A percentile compares a stretch with the other conserved stretches of the same genome.
These are phyloP conservation scores for Promerops cafer DNA, from an alignment of 2,113 vertebrate genomes.

Conservation along the genomic window DNA sequence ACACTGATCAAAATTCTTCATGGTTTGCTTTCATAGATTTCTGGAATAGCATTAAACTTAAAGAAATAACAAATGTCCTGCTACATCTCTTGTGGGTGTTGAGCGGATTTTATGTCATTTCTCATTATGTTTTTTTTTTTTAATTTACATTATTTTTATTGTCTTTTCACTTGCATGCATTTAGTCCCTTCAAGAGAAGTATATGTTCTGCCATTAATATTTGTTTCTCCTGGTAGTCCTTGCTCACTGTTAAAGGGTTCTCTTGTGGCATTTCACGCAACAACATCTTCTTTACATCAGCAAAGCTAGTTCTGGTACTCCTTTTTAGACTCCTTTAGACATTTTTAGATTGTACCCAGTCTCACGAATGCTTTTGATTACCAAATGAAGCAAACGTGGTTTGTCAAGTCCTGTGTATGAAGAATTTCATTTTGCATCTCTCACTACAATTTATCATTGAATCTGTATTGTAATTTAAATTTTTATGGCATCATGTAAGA, in stretches of 20 bases:
- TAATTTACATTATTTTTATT: not conserved
- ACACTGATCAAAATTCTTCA: not conserved
- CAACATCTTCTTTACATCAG: not conserved
- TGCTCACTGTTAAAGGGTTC: not conserved
- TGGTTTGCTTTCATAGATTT: not conserved
- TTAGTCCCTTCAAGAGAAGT: not conserved
- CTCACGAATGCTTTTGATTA: not conserved
- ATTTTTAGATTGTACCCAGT: not conserved
- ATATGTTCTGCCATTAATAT: not conserved
- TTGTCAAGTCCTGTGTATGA: not conserved
- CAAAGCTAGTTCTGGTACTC: not conserved
- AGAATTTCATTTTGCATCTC: not conserved
- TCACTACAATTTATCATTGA: not conserved
- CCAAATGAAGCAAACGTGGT: not conserved
- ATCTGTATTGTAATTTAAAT: not conserved
- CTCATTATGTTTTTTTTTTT: rapidly evolving
- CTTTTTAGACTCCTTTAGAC: not conserved
- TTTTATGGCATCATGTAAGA: not conserved
- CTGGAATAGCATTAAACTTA: not conserved
- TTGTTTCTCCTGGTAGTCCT: not conserved
- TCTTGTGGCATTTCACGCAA: not conserved
- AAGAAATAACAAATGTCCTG: not conserved
- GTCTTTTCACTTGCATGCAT: not conserved
- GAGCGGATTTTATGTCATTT: not conserved
- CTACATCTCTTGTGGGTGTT: not conserved